phyloP scores from a whole-genome alignment of 1,140 invertebrate genomes.

The Diabrotica undecimpunctata region DNA sequence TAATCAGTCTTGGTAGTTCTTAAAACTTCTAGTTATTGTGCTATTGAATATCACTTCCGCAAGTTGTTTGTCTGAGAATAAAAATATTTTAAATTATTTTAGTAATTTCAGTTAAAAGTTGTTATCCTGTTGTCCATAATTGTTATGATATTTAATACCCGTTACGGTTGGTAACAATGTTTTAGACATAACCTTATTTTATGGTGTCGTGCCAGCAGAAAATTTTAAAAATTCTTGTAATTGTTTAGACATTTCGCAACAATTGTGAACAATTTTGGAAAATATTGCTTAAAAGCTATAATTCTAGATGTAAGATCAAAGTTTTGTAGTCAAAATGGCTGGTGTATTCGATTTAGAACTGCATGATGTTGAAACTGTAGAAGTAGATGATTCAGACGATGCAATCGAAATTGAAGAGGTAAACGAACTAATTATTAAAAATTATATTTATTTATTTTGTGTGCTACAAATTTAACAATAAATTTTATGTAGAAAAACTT shows the following conservation, averaged over 20 bases:
- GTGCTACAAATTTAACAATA: background rate
- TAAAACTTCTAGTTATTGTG: no score
- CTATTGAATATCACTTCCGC: no score
- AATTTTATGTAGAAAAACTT: background rate
- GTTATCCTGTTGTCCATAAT: background rate
- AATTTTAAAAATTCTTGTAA: conserved; percentile 21
- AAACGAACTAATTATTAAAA: conserved; percentile 38
- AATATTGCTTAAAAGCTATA: conserved; percentile 7
- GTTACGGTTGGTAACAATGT: conserved; percentile 7
- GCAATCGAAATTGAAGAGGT: conserved; percentile 80
- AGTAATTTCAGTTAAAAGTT: no score
- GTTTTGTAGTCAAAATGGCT: conserved; percentile 55
- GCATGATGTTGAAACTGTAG: conserved; percentile 54
- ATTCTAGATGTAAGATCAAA: conserved; percentile 21
- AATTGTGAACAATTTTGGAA: conserved; percentile 9
- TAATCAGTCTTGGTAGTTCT: no score
- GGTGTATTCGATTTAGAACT: conserved; percentile 88
- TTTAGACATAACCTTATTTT: conserved; percentile 24
- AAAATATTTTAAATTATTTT: no score
- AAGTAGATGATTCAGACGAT: conserved; percentile 57
- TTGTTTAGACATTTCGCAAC: conserved; percentile 17
- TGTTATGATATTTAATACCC: conserved; percentile 3
- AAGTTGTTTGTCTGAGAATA: no score
- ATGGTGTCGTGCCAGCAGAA: conserved; percentile 19
- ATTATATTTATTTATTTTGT: conserved; percentile 4